phyloP scores from a whole-genome alignment of 1,140 invertebrate species.

The Palaemon carinicauda region DNA sequence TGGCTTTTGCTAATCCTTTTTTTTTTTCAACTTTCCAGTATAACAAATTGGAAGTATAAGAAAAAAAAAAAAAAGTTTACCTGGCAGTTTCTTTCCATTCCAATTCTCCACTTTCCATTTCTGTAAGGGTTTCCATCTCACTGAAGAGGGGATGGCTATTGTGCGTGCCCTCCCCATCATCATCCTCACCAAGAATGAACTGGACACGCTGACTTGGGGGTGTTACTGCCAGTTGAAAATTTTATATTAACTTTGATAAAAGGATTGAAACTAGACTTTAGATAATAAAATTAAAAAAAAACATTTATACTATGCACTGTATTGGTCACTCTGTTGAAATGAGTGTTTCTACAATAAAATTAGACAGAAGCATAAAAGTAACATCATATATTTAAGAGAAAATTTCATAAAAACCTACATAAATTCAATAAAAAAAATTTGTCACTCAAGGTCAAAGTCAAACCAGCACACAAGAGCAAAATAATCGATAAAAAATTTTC shows the following conservation, averaged over 20 bases:
- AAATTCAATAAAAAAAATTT: no score
- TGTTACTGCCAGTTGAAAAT: slow-evolving; percentile 58
- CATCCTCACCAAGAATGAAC: slow-evolving; percentile 92
- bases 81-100: slow-evolving; percentile 98
- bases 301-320: no score
- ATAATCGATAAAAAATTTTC: no score
- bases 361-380: no score
- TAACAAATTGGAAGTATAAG: background rate
- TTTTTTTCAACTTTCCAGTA: background rate
- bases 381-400: no score
- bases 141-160: slow-evolving; percentile 86
- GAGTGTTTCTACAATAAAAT: no score
- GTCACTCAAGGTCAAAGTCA: no score
- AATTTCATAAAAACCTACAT: no score
- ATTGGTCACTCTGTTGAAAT: no score
- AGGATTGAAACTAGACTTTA: background rate
- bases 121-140: slow-evolving; percentile 93
- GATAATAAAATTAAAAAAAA: no score
- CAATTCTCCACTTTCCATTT: slow-evolving; percentile 82
- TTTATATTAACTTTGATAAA: background rate
- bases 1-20: no score
- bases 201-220: slow-evolving; percentile 90
- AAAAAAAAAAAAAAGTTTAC: slow-evolving; percentile 63
- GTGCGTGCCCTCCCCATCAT: slow-evolving; percentile 68
- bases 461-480: no score